These are phyloP conservation scores for Diarsia rubi DNA, from an alignment of 2,888 invertebrate genomes.

Conservation along the genomic window DNA sequence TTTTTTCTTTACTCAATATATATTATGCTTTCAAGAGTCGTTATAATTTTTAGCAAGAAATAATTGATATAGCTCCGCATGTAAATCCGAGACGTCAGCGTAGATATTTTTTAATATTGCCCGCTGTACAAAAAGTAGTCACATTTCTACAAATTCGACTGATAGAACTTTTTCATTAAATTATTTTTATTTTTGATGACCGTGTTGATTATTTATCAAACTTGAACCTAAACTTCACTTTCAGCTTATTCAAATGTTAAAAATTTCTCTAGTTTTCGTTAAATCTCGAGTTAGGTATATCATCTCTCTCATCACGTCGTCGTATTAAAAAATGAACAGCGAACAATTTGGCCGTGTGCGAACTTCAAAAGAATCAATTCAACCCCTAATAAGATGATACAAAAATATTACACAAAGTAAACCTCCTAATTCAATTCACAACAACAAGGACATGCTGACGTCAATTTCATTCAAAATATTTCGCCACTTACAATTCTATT, in stretches of 20 bases:
- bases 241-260: too few relatives aligned
- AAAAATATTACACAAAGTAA: slow-evolving; percentile 12
- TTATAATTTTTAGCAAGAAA: too few relatives aligned
- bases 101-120: too few relatives aligned
- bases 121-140: neutral
- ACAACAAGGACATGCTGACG: slow-evolving; percentile 43
- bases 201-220: neutral
- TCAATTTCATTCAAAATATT: slow-evolving; percentile 64
- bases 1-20: too few relatives aligned
- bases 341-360: neutral
- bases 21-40: too few relatives aligned
- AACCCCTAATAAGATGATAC: slow-evolving; percentile 22
- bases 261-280: too few relatives aligned
- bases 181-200: neutral
- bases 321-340: neutral
- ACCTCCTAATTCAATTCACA: slow-evolving; percentile 36
- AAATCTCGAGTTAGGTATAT: neutral
- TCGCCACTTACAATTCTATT: slow-evolving; percentile 54
- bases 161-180: neutral
- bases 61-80: too few relatives aligned
- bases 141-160: neutral
- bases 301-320: neutral
- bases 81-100: too few relatives aligned
- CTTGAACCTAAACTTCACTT: neutral
- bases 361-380: neutral